Conservation (phyloP, 2,888 invertebrate species). For the Fragum sueziense region DNA sequence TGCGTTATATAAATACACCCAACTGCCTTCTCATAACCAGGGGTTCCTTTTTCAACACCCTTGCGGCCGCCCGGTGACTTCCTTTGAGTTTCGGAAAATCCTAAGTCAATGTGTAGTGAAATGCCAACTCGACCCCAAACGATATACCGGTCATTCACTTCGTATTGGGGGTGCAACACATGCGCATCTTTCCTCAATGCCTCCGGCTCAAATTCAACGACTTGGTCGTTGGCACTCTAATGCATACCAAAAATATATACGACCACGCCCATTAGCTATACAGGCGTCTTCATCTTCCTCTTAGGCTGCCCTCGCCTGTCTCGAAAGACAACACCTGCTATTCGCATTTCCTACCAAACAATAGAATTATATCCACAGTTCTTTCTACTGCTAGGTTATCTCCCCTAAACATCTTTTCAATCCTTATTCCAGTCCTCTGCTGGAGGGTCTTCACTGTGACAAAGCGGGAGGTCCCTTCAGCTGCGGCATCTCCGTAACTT, state of each 20-base stretch:
- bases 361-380: too few species aligned
- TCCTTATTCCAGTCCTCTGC: too few species aligned
- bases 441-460: too few species aligned
- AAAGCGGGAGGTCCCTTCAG: too few species aligned
- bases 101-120: background rate
- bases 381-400: too few species aligned
- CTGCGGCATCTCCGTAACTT: too few species aligned
- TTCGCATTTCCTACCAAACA: too few species aligned
- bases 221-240: background rate
- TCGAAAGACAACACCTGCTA: too few species aligned
- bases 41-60: background rate
- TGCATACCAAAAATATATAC: background rate
- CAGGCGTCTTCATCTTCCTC: too few species aligned
- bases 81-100: background rate
- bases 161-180: background rate
- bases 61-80: background rate
- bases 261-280: background rate
- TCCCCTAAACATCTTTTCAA: too few species aligned
- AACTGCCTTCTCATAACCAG: background rate
- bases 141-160: background rate
- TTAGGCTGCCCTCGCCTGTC: too few species aligned
- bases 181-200: background rate
- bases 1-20: background rate
- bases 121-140: background rate
- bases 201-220: background rate